Conservation (phyloP, 2,113 vertebrate genomes). For the Leucopternis melanops region DNA sequence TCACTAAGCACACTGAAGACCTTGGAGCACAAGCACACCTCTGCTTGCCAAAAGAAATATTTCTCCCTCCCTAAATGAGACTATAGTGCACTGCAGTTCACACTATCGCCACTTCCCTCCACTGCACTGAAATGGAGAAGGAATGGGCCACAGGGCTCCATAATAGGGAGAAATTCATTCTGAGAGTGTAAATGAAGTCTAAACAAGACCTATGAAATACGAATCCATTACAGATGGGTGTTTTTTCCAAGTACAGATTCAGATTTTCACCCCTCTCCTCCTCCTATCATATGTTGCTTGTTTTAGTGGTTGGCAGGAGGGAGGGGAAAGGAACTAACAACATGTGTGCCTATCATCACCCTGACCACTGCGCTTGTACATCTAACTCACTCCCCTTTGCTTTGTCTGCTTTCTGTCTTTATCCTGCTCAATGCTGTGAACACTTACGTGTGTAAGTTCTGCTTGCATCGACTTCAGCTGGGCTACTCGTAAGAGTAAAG, state of each 20-base stretch:
- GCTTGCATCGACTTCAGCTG: neutral
- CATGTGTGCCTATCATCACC: conserved; percentile 65
- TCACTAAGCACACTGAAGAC: neutral
- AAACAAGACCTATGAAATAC: conserved; percentile 7
- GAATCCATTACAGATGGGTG: conserved; percentile 10
- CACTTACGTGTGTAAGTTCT: neutral
- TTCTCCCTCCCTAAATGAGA: neutral
- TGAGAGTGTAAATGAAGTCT: neutral
- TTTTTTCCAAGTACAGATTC: neutral
- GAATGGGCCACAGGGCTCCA: neutral
- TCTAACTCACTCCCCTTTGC: neutral
- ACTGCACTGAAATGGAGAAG: neutral
- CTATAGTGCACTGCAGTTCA: neutral
- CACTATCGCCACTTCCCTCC: neutral
- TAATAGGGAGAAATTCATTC: neutral
- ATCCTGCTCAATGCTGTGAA: neutral
- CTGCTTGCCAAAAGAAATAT: conserved; percentile 22
- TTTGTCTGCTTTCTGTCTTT: conserved; percentile 19
- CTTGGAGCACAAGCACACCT: neutral
- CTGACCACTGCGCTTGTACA: conserved; percentile 28
- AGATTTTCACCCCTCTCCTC: conserved; percentile 30
- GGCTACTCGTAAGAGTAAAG: neutral
- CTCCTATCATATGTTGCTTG: conserved; percentile 48
- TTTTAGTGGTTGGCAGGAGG: conserved; percentile 56
- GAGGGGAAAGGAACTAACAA: conserved; percentile 60